Conservation (phyloP, 1,140 invertebrate species). For the Liolophura sinensis region DNA sequence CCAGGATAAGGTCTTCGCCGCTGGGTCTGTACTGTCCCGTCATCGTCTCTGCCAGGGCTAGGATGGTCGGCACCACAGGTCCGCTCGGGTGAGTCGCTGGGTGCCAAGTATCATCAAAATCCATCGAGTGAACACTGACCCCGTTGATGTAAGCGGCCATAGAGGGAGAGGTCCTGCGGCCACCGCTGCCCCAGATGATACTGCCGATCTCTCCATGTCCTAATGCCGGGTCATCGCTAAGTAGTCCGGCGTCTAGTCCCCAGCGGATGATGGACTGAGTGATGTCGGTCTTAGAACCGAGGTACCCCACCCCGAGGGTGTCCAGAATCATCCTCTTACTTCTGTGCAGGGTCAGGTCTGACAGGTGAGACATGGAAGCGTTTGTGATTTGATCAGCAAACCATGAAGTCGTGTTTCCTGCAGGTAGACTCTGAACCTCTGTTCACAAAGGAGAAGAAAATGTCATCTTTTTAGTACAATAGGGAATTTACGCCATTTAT, state of each 20-base stretch:
- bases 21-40: constrained; percentile 16
- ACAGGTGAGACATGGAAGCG: constrained; percentile 25
- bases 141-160: constrained; percentile 43
- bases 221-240: neutral
- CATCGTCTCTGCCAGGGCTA: constrained; percentile 36
- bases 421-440: constrained; percentile 4
- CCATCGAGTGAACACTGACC: constrained; percentile 42
- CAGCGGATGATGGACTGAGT: constrained; percentile 21
- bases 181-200: constrained; percentile 34
- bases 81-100: constrained; percentile 46
- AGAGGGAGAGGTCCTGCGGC: constrained; percentile 18
- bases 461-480: too few species aligned
- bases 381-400: constrained; percentile 26
- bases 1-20: constrained; percentile 35
- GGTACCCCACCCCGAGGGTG: constrained; percentile 38
- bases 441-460: too few species aligned
- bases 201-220: neutral
- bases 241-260: constrained; percentile 2
- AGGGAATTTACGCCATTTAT: too few species aligned
- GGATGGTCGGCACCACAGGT: constrained; percentile 37
- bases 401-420: constrained; percentile 21
- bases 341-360: constrained; percentile 26
- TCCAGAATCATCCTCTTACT: constrained; percentile 44
- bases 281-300: constrained; percentile 38
- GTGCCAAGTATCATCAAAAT: constrained; percentile 48